Conservation (phyloP, 1,140 invertebrate genomes). For the Drosophila saltans region DNA sequence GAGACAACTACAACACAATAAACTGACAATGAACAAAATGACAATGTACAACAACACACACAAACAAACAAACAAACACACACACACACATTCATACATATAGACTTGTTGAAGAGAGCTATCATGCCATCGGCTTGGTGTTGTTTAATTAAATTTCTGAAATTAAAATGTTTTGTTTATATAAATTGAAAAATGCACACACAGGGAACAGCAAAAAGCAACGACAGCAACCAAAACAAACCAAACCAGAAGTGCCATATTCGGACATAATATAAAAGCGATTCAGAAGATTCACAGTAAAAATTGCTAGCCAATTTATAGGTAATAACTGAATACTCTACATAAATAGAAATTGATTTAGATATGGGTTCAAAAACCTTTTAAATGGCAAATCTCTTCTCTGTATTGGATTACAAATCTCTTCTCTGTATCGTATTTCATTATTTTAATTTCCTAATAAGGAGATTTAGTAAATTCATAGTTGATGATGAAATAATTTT, state of each 20-base stretch:
- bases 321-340: neutral
- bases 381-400: no score
- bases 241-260: neutral
- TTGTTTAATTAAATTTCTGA: constrained; percentile 83
- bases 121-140: constrained; percentile 58
- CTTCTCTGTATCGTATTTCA: no score
- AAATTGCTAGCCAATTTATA: neutral
- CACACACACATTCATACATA: neutral
- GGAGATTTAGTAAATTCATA: no score
- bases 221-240: constrained; percentile 40
- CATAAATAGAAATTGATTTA: no score
- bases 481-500: no score
- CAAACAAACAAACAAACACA: neutral
- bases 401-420: no score
- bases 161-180: constrained; percentile 83
- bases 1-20: constrained; percentile 41
- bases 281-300: constrained; percentile 6
- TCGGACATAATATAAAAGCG: neutral
- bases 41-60: neutral
- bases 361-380: no score
- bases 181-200: constrained; percentile 82
- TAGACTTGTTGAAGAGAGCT: constrained; percentile 22
- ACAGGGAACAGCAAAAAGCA: constrained; percentile 51
- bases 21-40: constrained; percentile 5
- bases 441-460: no score